Evolutionary conservation across 2,113 vertebrate genomes (phyloP).

Genomic region (Paratilapia polleni): DNA sequence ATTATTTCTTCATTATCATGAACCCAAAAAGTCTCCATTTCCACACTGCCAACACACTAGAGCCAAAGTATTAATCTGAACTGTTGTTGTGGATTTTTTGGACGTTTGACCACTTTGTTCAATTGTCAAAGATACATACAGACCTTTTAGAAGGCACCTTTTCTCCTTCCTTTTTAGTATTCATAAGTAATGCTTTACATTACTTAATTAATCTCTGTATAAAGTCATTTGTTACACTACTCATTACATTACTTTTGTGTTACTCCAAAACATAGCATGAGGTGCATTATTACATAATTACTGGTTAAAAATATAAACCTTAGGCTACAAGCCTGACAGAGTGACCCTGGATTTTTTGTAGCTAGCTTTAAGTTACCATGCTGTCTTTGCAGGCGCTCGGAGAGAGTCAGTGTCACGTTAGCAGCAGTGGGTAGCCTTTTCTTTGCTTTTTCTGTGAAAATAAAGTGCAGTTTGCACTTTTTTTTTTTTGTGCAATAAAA

Average conservation of each 20-base stretch:
- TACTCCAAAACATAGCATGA: background rate
- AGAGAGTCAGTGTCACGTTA: background rate
- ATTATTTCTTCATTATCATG: slow-evolving; percentile 6
- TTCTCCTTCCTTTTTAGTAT: background rate
- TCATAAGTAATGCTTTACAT: rapidly evolving
- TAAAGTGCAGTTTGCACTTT: no score
- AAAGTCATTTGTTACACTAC: background rate
- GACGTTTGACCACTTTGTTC: background rate
- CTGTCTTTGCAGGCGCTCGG: background rate
- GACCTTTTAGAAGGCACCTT: background rate
- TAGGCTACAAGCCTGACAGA: background rate
- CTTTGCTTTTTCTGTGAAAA: background rate
- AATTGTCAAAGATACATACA: background rate
- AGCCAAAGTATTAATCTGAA: background rate
- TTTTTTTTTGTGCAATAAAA: no score
- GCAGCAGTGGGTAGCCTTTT: background rate
- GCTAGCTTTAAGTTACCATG: background rate
- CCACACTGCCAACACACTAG: background rate
- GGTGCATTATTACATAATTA: background rate
- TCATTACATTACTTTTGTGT: background rate
- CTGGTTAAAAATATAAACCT: background rate
- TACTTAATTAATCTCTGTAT: background rate
- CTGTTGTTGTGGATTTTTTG: background rate
- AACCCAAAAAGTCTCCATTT: background rate
- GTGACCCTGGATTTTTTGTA: background rate